These are phyloP conservation scores for Platyrinchus mystaceus DNA, from an alignment of 2,797 vertebrate species.

Conservation along the genomic window DNA sequence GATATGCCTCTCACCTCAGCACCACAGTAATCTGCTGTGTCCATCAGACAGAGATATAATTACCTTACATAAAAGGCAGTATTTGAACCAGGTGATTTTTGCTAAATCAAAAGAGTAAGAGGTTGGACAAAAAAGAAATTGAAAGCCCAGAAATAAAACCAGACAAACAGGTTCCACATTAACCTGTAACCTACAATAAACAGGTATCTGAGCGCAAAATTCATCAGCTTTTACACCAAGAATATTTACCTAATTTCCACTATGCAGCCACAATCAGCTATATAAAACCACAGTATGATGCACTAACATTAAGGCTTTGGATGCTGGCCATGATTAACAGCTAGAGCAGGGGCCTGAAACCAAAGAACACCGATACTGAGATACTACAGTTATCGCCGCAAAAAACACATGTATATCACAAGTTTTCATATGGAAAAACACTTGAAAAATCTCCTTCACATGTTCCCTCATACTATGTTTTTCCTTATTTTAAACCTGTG, in stretches of 20 bases:
- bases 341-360: background rate
- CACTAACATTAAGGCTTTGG: background rate
- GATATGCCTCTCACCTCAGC: conserved; percentile 5
- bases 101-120: background rate
- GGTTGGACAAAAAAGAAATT: background rate
- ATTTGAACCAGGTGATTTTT: background rate
- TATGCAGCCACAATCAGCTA: background rate
- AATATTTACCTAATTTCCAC: conserved; percentile 3
- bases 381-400: background rate
- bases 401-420: background rate
- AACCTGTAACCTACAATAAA: conserved; percentile 10
- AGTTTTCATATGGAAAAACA: background rate
- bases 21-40: background rate
- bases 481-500: background rate
- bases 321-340: background rate
- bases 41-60: conserved; percentile 4
- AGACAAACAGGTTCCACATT: conserved; percentile 37
- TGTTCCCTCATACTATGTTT: background rate
- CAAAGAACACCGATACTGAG: background rate
- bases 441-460: background rate
- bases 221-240: conserved; percentile 13
- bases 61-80: conserved; percentile 39
- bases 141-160: conserved; percentile 31
- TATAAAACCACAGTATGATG: background rate
- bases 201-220: background rate